Conservation (phyloP, 1,140 invertebrate genomes). For the Laupala kohalensis region DNA sequence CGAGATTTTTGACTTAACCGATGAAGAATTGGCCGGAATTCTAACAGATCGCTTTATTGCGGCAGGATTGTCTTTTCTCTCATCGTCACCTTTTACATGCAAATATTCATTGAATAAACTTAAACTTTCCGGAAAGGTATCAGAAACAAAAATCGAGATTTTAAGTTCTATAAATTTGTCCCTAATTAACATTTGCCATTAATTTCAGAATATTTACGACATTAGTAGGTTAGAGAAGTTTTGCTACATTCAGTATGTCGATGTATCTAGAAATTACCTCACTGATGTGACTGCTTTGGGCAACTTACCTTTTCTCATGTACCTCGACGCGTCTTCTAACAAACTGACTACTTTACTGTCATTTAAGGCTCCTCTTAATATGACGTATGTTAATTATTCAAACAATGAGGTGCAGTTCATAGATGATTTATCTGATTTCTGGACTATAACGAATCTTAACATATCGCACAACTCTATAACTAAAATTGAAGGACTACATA, state of each 20-base stretch:
- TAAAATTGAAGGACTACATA: slow-evolving; percentile 2
- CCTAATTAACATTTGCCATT: background rate
- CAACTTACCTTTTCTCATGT: background rate
- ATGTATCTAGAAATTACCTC: background rate
- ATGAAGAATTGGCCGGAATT: background rate
- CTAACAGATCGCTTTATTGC: background rate
- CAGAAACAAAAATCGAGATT: background rate
- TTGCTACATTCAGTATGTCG: background rate
- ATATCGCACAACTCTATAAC: background rate
- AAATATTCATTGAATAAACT: background rate
- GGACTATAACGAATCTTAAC: slow-evolving; percentile 2
- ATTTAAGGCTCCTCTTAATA: background rate
- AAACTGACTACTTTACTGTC: background rate
- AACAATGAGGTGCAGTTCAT: slow-evolving; percentile 3
- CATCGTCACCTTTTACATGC: background rate
- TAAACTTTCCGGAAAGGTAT: background rate
- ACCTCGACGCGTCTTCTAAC: slow-evolving; percentile 4
- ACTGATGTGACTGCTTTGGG: background rate
- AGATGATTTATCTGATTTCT: slow-evolving; percentile 1
- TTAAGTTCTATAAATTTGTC: background rate
- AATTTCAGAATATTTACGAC: background rate
- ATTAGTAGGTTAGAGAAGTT: background rate
- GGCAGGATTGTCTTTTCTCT: background rate
- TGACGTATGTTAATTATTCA: slow-evolving; percentile 5
- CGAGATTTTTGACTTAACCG: background rate